These are phyloP conservation scores for Phrixothrix hirtus DNA, from an alignment of 2,888 invertebrate species.

Conservation along the genomic window DNA sequence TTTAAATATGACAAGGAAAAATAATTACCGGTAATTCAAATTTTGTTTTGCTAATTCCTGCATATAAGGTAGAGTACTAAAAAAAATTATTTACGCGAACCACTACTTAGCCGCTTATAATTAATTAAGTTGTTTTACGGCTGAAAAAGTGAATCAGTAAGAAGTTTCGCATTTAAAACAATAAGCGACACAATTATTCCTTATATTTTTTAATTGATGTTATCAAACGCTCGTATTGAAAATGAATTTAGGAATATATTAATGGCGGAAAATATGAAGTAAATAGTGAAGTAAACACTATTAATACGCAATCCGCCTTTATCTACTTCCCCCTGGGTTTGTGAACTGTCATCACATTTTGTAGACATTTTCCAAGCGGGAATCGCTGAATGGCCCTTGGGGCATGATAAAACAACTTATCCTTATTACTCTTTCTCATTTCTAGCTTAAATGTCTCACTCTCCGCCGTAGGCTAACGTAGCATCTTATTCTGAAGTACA, in stretches of 20 bases:
- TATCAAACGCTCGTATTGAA: neutral
- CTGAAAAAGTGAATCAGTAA: too few relatives aligned
- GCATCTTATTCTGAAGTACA: constrained; percentile 31
- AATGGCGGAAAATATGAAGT: constrained; percentile 12
- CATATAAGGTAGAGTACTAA: too few relatives aligned
- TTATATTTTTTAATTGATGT: neutral
- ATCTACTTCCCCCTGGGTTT: constrained; percentile 27
- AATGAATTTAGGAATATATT: too few relatives aligned
- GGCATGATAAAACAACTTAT: constrained; percentile 34
- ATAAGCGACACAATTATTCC: too few relatives aligned
- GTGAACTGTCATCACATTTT: constrained; percentile 32
- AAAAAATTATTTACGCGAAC: too few relatives aligned
- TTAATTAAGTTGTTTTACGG: too few relatives aligned
- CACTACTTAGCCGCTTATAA: too few relatives aligned
- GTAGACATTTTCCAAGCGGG: constrained; percentile 30
- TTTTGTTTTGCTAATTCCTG: too few relatives aligned
- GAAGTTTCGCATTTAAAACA: too few relatives aligned
- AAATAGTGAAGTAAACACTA: constrained; percentile 23
- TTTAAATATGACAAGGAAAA: too few relatives aligned
- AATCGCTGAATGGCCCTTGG: constrained; percentile 33
- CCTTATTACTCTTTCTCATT: constrained; percentile 32
- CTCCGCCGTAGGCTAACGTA: constrained; percentile 24
- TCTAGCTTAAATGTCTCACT: constrained; percentile 28
- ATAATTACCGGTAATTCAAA: too few relatives aligned
- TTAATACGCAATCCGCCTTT: constrained; percentile 30